Percentiles rank a stretch among this genome's conserved stretches.
Conservation (phyloP, 2,797 vertebrate genomes). For the Aratinga solstitialis region DNA sequence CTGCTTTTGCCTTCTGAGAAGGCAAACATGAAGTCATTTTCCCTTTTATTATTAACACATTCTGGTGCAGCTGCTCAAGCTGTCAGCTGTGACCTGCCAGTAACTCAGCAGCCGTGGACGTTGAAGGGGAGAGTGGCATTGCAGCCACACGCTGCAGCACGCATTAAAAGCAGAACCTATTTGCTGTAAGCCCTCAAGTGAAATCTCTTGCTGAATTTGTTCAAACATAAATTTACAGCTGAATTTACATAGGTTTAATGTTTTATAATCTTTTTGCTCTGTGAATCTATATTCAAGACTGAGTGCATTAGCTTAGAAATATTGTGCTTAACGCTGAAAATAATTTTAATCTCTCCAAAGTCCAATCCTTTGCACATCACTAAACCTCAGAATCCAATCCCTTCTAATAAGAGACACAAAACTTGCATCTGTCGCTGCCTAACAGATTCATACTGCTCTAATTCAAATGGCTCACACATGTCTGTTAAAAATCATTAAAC, state of each 20-base stretch:
- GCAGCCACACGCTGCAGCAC: background rate
- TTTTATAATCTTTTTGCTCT: slow-evolving; percentile 76
- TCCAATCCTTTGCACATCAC: slow-evolving; percentile 69
- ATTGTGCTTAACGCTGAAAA: slow-evolving; percentile 73
- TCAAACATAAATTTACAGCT: slow-evolving; percentile 75
- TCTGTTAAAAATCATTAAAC: slow-evolving; percentile 22
- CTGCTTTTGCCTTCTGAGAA: slow-evolving; percentile 63
- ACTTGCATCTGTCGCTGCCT: slow-evolving; percentile 47
- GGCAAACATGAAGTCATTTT: slow-evolving; percentile 36
- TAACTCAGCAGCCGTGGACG: slow-evolving; percentile 54
- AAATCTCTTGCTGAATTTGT: slow-evolving; percentile 77
- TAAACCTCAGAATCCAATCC: slow-evolving; percentile 65
- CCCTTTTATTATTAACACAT: slow-evolving; percentile 71
- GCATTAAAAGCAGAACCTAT: slow-evolving; percentile 57
- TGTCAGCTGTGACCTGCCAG: slow-evolving; percentile 74
- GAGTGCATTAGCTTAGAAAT: slow-evolving; percentile 65
- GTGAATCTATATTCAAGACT: slow-evolving; percentile 74
- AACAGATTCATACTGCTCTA: slow-evolving; percentile 55
- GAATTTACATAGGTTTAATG: slow-evolving; percentile 79
- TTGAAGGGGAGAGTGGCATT: slow-evolving; percentile 49
- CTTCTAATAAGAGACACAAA: slow-evolving; percentile 61
- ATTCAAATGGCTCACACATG: slow-evolving; percentile 11
- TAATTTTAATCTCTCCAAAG: slow-evolving; percentile 75
- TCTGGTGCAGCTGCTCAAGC: slow-evolving; percentile 70
- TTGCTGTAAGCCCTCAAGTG: slow-evolving; percentile 71